Conservation (phyloP, 2,797 vertebrate genomes). For the Intellagama lesueurii region DNA sequence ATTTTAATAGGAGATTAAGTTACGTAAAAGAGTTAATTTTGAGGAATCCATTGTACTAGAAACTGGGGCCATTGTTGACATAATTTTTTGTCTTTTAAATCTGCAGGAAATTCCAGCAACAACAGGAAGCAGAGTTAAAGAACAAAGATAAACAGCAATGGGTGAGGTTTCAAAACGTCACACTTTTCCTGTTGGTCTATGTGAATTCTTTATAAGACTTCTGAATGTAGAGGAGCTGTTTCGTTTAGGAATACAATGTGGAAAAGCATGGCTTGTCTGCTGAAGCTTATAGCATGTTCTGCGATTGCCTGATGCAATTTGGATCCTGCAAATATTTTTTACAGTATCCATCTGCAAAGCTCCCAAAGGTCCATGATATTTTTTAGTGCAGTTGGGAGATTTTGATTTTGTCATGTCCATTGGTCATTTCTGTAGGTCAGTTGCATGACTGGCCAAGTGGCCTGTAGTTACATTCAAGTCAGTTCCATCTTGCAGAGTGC, state of each 20-base stretch:
- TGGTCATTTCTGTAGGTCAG: neutral
- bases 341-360: too few species aligned
- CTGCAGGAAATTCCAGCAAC: slow-evolving; percentile 86
- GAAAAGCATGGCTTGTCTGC: neutral
- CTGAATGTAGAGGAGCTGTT: neutral
- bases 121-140: slow-evolving; percentile 80
- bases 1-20: neutral
- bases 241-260: neutral
- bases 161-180: slow-evolving; percentile 74
- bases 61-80: neutral
- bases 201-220: neutral
- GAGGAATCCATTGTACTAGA: neutral
- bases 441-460: neutral
- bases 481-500: neutral
- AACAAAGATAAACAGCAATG: slow-evolving; percentile 82
- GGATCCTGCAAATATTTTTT: neutral
- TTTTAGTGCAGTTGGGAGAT: neutral
- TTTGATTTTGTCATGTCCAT: neutral
- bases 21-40: neutral
- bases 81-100: neutral
- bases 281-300: neutral
- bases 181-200: neutral
- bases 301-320: neutral
- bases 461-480: rapidly evolving
- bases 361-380: neutral